phyloP scores from a whole-genome alignment of 2,888 invertebrate genomes.

The Tipula lateralis region DNA sequence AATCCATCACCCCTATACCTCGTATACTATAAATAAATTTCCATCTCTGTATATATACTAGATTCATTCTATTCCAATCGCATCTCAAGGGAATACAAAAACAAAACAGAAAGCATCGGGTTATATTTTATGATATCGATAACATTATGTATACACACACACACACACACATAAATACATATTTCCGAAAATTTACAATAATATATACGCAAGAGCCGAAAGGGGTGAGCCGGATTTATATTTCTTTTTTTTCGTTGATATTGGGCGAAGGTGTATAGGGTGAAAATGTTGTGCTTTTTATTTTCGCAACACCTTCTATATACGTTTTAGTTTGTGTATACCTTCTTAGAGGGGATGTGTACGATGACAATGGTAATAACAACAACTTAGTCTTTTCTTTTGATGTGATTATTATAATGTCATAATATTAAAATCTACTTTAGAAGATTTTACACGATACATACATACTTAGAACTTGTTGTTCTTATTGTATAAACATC shows the following conservation, averaged over 20 bases:
- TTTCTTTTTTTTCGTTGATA: neutral
- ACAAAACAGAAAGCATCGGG: neutral
- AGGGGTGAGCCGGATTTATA: neutral
- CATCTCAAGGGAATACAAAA: neutral
- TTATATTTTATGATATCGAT: constrained; percentile 19
- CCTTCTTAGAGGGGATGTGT: neutral
- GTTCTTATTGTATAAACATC: neutral
- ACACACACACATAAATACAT: no score
- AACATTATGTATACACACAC: neutral
- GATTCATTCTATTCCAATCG: neutral
- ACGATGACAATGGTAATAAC: neutral
- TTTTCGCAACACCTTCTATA: neutral
- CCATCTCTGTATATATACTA: neutral
- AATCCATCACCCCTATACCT: neutral
- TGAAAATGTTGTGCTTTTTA: neutral
- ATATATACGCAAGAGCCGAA: neutral
- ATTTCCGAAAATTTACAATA: neutral
- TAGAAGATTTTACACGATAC: neutral
- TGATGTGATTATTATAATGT: constrained; percentile 19
- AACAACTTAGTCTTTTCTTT: neutral
- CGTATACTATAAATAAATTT: no score
- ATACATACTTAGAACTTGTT: neutral
- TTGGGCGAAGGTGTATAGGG: neutral
- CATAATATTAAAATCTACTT: constrained; percentile 19
- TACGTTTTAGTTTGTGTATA: neutral